Conservation (phyloP, 2,113 vertebrate species). For the Onychorhynchus coronatus region DNA sequence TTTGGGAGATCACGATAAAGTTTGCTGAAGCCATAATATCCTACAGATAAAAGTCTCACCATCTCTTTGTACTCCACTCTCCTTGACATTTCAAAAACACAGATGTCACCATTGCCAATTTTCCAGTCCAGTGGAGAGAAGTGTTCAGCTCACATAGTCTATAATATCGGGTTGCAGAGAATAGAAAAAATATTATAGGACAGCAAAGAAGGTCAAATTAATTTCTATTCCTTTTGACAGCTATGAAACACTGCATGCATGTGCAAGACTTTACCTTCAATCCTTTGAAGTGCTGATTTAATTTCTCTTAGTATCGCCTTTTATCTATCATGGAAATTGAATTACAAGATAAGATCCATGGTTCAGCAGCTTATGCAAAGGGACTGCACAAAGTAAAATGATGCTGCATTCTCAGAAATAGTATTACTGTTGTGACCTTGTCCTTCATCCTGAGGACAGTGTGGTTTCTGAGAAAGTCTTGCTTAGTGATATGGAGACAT, state of each 20-base stretch:
- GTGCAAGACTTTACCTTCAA: not conserved
- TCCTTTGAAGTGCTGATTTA: not conserved
- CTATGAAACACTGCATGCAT: not conserved
- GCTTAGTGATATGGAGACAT: not conserved
- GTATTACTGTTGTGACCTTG: not conserved
- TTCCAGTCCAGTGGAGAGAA: not conserved
- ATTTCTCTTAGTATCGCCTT: not conserved
- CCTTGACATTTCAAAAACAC: not conserved
- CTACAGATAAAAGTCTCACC: not conserved
- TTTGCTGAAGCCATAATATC: not conserved
- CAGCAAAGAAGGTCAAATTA: not conserved
- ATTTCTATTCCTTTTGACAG: not conserved
- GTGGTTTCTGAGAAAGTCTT: not conserved
- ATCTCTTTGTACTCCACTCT: not conserved
- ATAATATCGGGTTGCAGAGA: not conserved
- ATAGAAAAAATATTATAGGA: not conserved
- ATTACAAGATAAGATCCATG: not conserved
- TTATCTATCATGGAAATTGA: not conserved
- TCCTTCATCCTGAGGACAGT: not conserved
- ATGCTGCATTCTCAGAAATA: not conserved
- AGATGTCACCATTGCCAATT: not conserved
- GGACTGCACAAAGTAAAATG: not conserved
- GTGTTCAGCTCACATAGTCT: not conserved
- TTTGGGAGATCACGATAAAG: not conserved
- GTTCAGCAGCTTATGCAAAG: not conserved